Conservation (phyloP, 2,888 invertebrate genomes). For the Epsilonema sp. region DNA sequence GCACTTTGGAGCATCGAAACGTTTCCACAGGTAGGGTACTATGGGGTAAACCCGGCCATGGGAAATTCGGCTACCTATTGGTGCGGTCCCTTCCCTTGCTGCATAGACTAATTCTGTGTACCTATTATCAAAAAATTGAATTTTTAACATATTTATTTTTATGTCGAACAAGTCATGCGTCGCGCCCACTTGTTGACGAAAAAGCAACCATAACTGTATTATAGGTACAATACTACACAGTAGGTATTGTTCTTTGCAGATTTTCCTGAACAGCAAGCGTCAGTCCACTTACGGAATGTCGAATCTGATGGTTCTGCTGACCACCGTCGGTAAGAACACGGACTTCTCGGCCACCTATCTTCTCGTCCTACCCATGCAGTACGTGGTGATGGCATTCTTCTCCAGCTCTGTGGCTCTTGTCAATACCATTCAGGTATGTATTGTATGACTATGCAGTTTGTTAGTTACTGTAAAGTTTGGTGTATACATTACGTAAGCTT, state of each 20-base stretch:
- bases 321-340: slow-evolving; percentile 8
- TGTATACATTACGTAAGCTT: no score
- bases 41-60: no score
- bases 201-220: no score
- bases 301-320: slow-evolving; percentile 6
- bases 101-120: background rate
- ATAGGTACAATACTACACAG: no score
- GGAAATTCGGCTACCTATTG: no score
- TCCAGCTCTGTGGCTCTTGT: slow-evolving; percentile 6
- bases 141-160: no score
- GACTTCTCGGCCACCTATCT: slow-evolving; percentile 8
- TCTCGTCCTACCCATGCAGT: slow-evolving; percentile 9
- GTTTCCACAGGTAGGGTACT: slow-evolving; percentile 10
- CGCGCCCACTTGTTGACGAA: no score
- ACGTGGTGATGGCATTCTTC: slow-evolving; percentile 10
- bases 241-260: no score
- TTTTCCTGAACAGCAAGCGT: slow-evolving; percentile 8
- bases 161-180: no score
- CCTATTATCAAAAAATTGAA: background rate
- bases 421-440: slow-evolving; percentile 6
- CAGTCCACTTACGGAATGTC: slow-evolving; percentile 8
- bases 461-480: no score
- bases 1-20: slow-evolving; percentile 7
- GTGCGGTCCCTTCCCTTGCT: no score
- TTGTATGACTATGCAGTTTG: background rate